Conservation (phyloP, 2,888 invertebrate genomes). For the Himalopsyche tibetana region DNA sequence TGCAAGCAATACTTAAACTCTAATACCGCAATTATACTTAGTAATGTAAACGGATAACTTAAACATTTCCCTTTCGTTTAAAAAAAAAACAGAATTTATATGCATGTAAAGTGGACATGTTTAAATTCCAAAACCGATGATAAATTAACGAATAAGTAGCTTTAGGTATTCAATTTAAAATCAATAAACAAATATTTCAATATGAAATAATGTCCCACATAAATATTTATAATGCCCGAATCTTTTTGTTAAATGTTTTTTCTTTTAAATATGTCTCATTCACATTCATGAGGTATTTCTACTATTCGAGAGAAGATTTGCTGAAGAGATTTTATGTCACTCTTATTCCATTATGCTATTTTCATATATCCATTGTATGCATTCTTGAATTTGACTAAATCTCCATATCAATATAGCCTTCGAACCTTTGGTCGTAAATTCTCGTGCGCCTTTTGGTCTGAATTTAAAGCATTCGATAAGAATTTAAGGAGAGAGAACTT, state of each 20-base stretch:
- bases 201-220: background rate
- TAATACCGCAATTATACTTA: too few relatives aligned
- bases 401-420: slow-evolving; percentile 64
- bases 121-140: too few relatives aligned
- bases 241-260: background rate
- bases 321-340: slow-evolving; percentile 41
- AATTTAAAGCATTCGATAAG: slow-evolving; percentile 47
- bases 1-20: too few relatives aligned
- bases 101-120: too few relatives aligned
- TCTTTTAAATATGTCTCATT: background rate
- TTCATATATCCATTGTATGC: slow-evolving; percentile 55
- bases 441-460: slow-evolving; percentile 50
- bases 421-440: slow-evolving; percentile 56
- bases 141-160: too few relatives aligned
- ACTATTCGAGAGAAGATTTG: background rate
- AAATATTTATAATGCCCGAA: background rate
- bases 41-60: too few relatives aligned
- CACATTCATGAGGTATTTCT: slow-evolving; percentile 3
- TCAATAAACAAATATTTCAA: too few relatives aligned
- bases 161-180: too few relatives aligned
- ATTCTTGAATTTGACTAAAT: slow-evolving; percentile 62
- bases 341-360: slow-evolving; percentile 35
- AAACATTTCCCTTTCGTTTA: too few relatives aligned
- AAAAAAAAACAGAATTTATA: too few relatives aligned
- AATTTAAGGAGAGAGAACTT: slow-evolving; percentile 12